These are phyloP conservation scores for Tryphoninae sp. DNA, from an alignment of 2,888 invertebrate species.

Conservation along the genomic window DNA sequence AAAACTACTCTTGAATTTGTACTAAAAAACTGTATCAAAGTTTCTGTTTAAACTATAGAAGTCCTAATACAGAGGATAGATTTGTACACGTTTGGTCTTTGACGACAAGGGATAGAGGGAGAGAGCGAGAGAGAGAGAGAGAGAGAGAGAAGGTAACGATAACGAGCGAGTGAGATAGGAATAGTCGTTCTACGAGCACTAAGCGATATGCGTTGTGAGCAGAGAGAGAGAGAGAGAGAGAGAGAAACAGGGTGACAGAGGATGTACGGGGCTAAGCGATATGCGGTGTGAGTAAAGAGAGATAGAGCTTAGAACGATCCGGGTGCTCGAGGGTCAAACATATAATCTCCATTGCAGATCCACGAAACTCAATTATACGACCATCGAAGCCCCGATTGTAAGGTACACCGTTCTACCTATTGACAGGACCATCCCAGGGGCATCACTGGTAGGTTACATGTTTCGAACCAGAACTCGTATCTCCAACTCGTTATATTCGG, in stretches of 20 bases:
- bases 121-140: conserved; percentile 11
- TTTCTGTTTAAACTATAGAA: too few relatives aligned
- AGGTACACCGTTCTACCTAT: conserved; percentile 59
- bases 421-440: conserved; percentile 24
- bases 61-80: too few relatives aligned
- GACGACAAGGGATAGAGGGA: not conserved
- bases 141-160: not conserved
- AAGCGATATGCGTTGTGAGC: too few relatives aligned
- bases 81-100: too few relatives aligned
- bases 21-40: too few relatives aligned
- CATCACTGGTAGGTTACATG: conserved; percentile 48
- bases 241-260: not conserved
- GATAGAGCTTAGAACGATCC: conserved; percentile 30
- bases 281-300: not conserved
- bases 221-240: too few relatives aligned
- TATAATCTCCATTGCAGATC: conserved; percentile 68
- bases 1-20: too few relatives aligned
- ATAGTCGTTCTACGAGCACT: too few relatives aligned
- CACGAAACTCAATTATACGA: conserved; percentile 66
- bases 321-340: conserved; percentile 59
- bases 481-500: conserved; percentile 62
- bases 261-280: not conserved
- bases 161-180: too few relatives aligned
- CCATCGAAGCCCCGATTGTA: conserved; percentile 65
- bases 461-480: conserved; percentile 38